Evolutionary conservation across 2,888 invertebrate species (phyloP), one percentile per base, ranked within the genome.

Genomic region (Habrosyne pyritoides): DNA sequence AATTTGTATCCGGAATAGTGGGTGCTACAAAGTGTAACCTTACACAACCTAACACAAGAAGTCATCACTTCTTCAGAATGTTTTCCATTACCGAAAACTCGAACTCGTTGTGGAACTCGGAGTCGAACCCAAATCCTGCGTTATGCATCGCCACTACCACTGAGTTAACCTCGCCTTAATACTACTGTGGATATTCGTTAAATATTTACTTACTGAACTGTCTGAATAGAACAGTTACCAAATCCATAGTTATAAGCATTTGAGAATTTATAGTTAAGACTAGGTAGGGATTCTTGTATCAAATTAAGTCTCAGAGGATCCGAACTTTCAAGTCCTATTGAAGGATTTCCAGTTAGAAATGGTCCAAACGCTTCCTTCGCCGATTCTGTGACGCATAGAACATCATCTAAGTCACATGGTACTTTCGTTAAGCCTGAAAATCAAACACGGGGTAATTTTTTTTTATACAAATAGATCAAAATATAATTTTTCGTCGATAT

Each of bases 381-480:
- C 10, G 47, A 21, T 47, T 47, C 21, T 21, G 47, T 47, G 2
- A 47, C 47, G 10, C 47, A 47, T 21, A 21, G 21, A 2, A 12
- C 12, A 12, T 47, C 47, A 1, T 47, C 47, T 21, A 47, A 47
- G 14, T 28, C 14, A 65, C 42, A 8, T 28, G 47, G 47, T 64
- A 66, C 46, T 56, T 57, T 21, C 60, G 7, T 47, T 21, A 21
- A 47, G 21, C 10, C 47, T 21, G 21, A 8, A 46, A 46, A 46
- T 14, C 0, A 18, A 18, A 18, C 8, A 36, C 36, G 12, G 36
- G 5, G 0, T 10, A 12, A 7, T 24, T 7, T 24, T 24, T 24
- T 24, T 24, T 7, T 5, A 5, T 5, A 24, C 7, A 24, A 24
- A 5, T 24, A 24, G n/a, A n/a, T n/a, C n/a, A n/a, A n/a, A n/a